Conservation (phyloP, 2,113 vertebrate species). For the Microcebus griseorufus region DNA sequence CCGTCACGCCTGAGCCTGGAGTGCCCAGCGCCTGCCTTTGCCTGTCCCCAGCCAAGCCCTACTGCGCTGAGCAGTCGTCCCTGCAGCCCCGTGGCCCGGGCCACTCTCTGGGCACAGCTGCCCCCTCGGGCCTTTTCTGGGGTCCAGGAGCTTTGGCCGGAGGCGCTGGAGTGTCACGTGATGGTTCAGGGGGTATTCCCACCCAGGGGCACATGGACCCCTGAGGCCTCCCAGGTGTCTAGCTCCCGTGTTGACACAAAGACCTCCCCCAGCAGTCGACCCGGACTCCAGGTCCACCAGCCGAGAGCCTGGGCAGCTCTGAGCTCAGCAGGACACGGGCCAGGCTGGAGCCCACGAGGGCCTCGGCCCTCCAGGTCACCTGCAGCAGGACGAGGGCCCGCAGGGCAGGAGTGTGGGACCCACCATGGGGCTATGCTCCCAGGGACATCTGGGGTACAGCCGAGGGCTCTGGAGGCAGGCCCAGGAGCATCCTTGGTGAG, state of each 20-base stretch:
- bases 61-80: background rate
- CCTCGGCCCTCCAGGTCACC: background rate
- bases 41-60: background rate
- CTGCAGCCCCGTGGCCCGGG: background rate
- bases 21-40: background rate
- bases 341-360: background rate
- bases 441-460: background rate
- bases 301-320: background rate
- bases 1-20: background rate
- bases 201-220: background rate
- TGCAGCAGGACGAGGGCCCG: background rate
- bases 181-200: rapidly evolving
- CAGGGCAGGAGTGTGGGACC: rapidly evolving
- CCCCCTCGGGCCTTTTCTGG: background rate
- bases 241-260: no score
- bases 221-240: no score
- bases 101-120: background rate
- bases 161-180: background rate
- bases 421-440: background rate
- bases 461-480: background rate
- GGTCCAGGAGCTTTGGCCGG: no score
- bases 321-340: background rate
- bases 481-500: background rate
- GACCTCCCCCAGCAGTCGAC: background rate
- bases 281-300: background rate